Evolutionary conservation across 37 sponge, comb jelly and placozoan genomes (phyloP), one percentile per base, ranked within the genome.

Genomic region (Halichondria panicea): DNA sequence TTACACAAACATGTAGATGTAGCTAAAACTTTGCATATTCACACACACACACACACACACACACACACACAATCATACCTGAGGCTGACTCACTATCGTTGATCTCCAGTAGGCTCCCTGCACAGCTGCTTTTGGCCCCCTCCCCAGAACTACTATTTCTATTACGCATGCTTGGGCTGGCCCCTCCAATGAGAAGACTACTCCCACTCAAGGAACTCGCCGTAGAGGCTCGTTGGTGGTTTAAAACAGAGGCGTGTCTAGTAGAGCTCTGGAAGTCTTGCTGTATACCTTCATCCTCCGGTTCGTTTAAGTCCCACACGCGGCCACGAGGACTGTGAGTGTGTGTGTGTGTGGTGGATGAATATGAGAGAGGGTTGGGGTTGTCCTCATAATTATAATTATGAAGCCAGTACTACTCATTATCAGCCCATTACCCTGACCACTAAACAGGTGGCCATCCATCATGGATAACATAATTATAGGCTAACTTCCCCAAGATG

Each of bases 221-320:
- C 2, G 61, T 58, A 2, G 74, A 74, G 8, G 25, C 42, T 11
- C 61, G 71, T 27, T 61, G 43, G 61, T 48, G 13, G 52, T 48
- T 48, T n/a, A n/a, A n/a, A n/a, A n/a, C n/a, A n/a, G n/a, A n/a
- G n/a, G n/a, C n/a, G n/a, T n/a, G n/a, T n/a, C 56, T 55, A 55
- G 13, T 12, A 11, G 42, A 19, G 75, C n/a, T n/a, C 39, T 70
- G 66, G 21, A 74, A 15, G 69, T 83, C 75, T 22, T 54, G 73
- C 45, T 84, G 77, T 6, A 63, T 75, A 1, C 75, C 68, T 34
- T 70, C 84, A 40, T 76, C 69, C 70, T 84, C 68, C 0, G 58
- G 71, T 42, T 75, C 82, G 31, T 56, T 72, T 38, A 66, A 41
- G 8, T 74, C 75, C 75, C 75, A 76, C 41, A 46, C 54, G 2